Percentiles rank a stretch among this genome's conserved stretches.
These are phyloP conservation scores for Syngnathus typhle DNA, from an alignment of 2,113 vertebrate genomes.

Conservation along the genomic window DNA sequence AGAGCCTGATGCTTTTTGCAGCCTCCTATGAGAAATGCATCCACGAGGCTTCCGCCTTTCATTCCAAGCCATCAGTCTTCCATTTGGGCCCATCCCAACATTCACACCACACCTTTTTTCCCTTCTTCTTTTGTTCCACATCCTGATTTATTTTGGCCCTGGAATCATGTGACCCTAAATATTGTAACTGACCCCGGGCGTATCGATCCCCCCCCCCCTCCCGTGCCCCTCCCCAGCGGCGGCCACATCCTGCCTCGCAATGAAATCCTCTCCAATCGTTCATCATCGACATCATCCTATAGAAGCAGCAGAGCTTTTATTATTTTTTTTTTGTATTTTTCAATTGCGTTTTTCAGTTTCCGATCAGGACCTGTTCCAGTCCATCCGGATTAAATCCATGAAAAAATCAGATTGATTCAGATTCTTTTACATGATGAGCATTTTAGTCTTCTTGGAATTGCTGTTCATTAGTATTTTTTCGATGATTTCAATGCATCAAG, in stretches of 20 bases:
- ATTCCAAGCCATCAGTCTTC: slow-evolving; percentile 5
- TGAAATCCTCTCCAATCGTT: slow-evolving; percentile 66
- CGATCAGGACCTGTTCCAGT: background rate
- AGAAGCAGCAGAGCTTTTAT: slow-evolving; percentile 36
- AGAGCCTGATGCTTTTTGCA: background rate
- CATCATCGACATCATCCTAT: slow-evolving; percentile 56
- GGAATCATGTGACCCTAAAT: slow-evolving; percentile 74
- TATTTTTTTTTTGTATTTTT: slow-evolving; percentile 4
- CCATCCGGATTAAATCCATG: background rate
- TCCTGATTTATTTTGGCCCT: slow-evolving; percentile 73
- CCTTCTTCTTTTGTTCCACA: slow-evolving; percentile 36
- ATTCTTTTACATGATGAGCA: background rate
- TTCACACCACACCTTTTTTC: slow-evolving; percentile 48
- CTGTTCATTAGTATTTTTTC: background rate
- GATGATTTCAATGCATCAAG: background rate
- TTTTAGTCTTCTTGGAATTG: too few species aligned
- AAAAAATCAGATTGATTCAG: too few species aligned
- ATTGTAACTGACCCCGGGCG: slow-evolving; percentile 75
- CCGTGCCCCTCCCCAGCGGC: slow-evolving; percentile 38
- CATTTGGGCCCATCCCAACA: slow-evolving; percentile 37
- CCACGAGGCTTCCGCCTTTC: background rate
- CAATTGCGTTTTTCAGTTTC: background rate
- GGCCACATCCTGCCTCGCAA: slow-evolving; percentile 68
- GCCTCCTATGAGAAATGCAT: background rate
- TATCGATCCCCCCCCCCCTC: slow-evolving; percentile 72